Evolutionary conservation across 2,113 vertebrate genomes (phyloP).

Genomic region (Vidua macroura): DNA sequence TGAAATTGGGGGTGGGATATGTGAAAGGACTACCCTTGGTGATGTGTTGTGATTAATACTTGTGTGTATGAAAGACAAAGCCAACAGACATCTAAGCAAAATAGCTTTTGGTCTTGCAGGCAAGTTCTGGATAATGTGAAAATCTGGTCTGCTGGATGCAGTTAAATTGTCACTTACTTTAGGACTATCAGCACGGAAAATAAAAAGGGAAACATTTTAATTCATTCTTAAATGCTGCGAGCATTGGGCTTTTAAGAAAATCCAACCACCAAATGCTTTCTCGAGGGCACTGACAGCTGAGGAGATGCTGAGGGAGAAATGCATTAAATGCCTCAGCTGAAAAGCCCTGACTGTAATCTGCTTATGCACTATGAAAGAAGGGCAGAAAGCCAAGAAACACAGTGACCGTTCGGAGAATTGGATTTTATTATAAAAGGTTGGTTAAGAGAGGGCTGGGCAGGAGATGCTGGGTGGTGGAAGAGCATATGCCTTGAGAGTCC

Average conservation of each 20-base stretch:
- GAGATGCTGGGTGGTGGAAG: not conserved
- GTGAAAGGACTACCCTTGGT: not conserved
- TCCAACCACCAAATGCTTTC: slow-evolving; percentile 32
- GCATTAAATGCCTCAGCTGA: not conserved
- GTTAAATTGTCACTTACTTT: not conserved
- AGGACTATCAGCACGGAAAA: not conserved
- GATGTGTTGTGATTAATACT: not conserved
- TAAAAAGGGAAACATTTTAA: not conserved
- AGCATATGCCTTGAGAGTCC: not conserved
- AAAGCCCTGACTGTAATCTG: not conserved
- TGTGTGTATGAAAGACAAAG: not conserved
- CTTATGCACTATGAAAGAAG: not conserved
- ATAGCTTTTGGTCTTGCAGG: not conserved
- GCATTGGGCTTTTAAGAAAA: slow-evolving; percentile 16
- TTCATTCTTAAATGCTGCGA: not conserved
- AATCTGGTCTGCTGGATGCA: not conserved
- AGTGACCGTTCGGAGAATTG: not conserved
- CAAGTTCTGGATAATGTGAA: not conserved
- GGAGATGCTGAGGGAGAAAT: not conserved
- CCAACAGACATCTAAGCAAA: not conserved
- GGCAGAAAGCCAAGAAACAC: not conserved
- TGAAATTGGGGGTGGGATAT: not conserved
- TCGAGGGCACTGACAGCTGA: not conserved
- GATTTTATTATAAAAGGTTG: not conserved
- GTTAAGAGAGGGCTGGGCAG: not conserved